Conservation (phyloP, 1,140 invertebrate genomes). For the Venustaconcha ellipsiformis region DNA sequence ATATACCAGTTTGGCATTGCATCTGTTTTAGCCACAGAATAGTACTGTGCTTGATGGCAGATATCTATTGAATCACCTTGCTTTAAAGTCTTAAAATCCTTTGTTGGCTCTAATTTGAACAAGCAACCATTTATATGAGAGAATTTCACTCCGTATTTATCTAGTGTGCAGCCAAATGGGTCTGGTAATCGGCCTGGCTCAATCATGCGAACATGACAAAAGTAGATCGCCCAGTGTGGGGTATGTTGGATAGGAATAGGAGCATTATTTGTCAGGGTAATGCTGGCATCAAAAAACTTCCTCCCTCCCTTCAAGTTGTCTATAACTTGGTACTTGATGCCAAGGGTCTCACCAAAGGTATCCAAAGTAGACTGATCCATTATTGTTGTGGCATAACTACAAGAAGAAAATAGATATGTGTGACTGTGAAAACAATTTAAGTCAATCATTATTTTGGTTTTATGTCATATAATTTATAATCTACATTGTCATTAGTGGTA, state of each 20-base stretch:
- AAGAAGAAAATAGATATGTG: no score
- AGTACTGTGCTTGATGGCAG: conserved; percentile 44
- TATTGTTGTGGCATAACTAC: no score
- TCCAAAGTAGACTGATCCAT: conserved; percentile 15
- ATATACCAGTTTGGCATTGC: conserved; percentile 53
- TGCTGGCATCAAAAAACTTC: conserved; percentile 39
- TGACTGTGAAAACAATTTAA: no score
- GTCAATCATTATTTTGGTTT: no score
- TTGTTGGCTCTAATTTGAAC: conserved; percentile 45
- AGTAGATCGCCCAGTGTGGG: conserved; percentile 51
- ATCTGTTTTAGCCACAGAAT: conserved; percentile 47
- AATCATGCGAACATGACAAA: conserved; percentile 50
- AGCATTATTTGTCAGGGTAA: conserved; percentile 52
- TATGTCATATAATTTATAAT: no score
- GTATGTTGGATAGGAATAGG: conserved; percentile 14
- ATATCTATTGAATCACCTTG: conserved; percentile 40
- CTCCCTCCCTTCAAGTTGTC: conserved; percentile 43
- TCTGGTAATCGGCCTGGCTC: conserved; percentile 45
- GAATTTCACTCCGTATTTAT: conserved; percentile 33
- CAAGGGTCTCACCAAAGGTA: conserved; percentile 11
- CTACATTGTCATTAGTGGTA: no score
- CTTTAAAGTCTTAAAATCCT: conserved; percentile 39
- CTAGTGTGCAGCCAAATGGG: conserved; percentile 27
- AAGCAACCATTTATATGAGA: conserved; percentile 51
- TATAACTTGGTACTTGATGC: conserved; percentile 38